Conservation (phyloP, 1,140 invertebrate species). For the Platyura marginata region DNA sequence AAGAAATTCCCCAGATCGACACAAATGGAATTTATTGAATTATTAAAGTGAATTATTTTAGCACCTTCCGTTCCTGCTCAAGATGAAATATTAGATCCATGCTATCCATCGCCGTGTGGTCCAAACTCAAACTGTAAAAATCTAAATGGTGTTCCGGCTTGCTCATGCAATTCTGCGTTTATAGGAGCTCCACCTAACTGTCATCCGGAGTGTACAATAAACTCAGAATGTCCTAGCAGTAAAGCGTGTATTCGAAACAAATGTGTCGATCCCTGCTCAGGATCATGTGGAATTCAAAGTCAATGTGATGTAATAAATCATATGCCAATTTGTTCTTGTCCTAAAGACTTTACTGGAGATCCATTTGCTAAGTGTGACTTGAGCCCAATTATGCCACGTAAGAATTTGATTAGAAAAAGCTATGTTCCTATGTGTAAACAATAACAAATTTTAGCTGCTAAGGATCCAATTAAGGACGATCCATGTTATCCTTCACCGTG, state of each 20-base stretch:
- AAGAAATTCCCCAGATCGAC: constrained; percentile 34
- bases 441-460: constrained; percentile 14
- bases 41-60: constrained; percentile 25
- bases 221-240: constrained; percentile 35
- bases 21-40: constrained; percentile 41
- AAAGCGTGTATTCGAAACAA: constrained; percentile 57
- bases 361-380: constrained; percentile 41
- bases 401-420: constrained; percentile 53
- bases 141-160: constrained; percentile 31
- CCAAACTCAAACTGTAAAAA: constrained; percentile 35
- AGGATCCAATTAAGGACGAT: constrained; percentile 33
- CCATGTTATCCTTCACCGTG: constrained; percentile 26
- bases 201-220: constrained; percentile 30
- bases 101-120: constrained; percentile 37
- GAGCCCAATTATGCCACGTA: constrained; percentile 12
- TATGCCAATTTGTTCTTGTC: constrained; percentile 61
- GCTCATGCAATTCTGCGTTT: constrained; percentile 32
- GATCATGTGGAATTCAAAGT: constrained; percentile 64
- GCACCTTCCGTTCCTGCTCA: constrained; percentile 30
- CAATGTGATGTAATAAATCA: constrained; percentile 66
- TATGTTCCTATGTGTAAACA: constrained; percentile 34
- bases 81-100: constrained; percentile 27
- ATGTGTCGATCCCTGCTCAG: constrained; percentile 66
- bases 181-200: constrained; percentile 32
- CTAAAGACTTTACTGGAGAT: constrained; percentile 54